Evolutionary conservation across 2,888 invertebrate genomes (phyloP).

Genomic region (Cerceris rybyensis): DNA sequence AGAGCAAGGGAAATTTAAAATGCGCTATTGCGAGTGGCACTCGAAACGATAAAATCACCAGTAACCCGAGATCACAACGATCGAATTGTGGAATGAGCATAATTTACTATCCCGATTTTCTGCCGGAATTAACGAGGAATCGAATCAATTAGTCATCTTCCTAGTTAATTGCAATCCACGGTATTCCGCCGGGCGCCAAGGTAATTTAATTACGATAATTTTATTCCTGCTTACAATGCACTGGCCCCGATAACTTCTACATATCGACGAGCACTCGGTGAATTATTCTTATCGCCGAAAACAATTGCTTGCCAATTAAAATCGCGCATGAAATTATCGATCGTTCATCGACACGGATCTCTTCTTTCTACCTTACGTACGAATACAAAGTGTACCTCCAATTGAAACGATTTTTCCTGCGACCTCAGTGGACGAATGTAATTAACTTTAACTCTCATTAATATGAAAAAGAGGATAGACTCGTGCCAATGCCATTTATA

Average conservation of each 20-base stretch:
- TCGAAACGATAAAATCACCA: not conserved
- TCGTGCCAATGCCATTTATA: conserved; percentile 21
- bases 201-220: conserved; percentile 3
- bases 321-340: not conserved
- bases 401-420: not conserved
- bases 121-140: conserved; percentile 9
- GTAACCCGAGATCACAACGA: not conserved
- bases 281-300: not conserved
- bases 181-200: not conserved
- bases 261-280: not conserved
- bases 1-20: not conserved
- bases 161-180: not conserved
- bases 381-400: not conserved
- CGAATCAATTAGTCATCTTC: conserved; percentile 6
- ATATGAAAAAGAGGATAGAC: conserved; percentile 14
- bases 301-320: not conserved
- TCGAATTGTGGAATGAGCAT: not conserved
- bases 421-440: conserved; percentile 14
- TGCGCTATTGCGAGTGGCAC: not conserved
- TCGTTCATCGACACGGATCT: not conserved
- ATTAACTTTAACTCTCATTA: conserved; percentile 35
- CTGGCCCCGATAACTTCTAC: not conserved
- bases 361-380: not conserved
- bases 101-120: not conserved
- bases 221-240: not conserved